Conservation (phyloP, 2,888 invertebrate genomes). For the Thymelicus lineola region DNA sequence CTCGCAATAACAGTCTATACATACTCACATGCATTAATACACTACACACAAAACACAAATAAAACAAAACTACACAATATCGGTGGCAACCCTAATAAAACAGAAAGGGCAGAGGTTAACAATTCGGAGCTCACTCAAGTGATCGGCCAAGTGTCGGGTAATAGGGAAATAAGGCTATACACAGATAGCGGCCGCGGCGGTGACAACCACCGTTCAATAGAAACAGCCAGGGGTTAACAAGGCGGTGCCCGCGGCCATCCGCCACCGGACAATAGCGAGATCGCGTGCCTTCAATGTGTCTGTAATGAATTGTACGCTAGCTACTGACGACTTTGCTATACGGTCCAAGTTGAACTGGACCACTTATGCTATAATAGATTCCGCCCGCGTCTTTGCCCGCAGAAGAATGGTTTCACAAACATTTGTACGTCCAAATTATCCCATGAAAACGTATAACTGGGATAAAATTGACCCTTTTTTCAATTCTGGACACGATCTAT, state of each 20-base stretch:
- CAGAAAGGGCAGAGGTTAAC: conserved; percentile 29
- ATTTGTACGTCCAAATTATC: no score
- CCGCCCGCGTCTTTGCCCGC: no score
- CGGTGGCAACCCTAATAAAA: conserved; percentile 14
- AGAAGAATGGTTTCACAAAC: no score
- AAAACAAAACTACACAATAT: no score
- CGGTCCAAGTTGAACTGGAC: no score
- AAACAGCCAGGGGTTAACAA: conserved; percentile 32
- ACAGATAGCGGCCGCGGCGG: not conserved
- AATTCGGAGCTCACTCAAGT: conserved; percentile 21
- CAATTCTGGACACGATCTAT: no score
- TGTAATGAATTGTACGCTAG: conserved; percentile 19
- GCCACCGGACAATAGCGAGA: conserved; percentile 23
- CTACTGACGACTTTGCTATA: not conserved
- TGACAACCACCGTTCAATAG: conserved; percentile 18
- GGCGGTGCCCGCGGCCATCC: conserved; percentile 18
- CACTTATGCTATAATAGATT: no score
- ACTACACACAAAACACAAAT: no score
- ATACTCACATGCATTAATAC: no score
- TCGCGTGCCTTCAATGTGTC: conserved; percentile 26
- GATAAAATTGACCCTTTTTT: no score
- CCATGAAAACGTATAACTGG: no score
- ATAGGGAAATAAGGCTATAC: not conserved
- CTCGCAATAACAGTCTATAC: no score
- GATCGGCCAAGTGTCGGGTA: conserved; percentile 28